Evolutionary conservation across 2,888 invertebrate genomes (phyloP).

Genomic region (Melanargia galathea): DNA sequence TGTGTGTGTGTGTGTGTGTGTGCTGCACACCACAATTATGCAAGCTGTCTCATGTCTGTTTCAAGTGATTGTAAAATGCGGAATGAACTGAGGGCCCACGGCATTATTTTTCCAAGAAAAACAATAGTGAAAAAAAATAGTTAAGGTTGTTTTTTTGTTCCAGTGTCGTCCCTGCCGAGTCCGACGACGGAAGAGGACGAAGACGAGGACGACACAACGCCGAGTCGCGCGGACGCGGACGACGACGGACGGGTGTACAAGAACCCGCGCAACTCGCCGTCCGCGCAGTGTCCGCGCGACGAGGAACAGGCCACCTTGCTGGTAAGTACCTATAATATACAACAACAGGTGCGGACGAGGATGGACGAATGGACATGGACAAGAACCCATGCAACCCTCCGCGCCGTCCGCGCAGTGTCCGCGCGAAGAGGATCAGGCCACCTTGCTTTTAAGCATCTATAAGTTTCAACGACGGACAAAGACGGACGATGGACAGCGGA

Average conservation of each 20-base stretch:
- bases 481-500: slow-evolving; percentile 88
- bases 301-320: slow-evolving; percentile 92
- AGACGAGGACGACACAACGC: slow-evolving; percentile 82
- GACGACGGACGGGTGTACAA: slow-evolving; percentile 93
- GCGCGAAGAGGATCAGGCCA: slow-evolving; percentile 84
- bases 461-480: too few species aligned
- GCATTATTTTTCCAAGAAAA: neutral
- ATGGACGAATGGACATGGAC: slow-evolving; percentile 88
- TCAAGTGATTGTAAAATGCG: too few species aligned
- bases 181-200: slow-evolving; percentile 78
- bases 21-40: too few species aligned
- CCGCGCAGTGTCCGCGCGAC: slow-evolving; percentile 91
- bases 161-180: slow-evolving; percentile 70
- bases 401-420: slow-evolving; percentile 89
- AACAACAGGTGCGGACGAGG: slow-evolving; percentile 60
- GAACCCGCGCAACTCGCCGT: slow-evolving; percentile 94
- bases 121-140: neutral
- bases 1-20: too few species aligned
- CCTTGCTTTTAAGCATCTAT: too few species aligned
- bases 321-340: slow-evolving; percentile 60
- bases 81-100: neutral
- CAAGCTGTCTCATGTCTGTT: too few species aligned
- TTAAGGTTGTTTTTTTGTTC: slow-evolving; percentile 23
- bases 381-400: slow-evolving; percentile 95
- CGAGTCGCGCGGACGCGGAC: slow-evolving; percentile 83